Evolutionary conservation across 2,113 vertebrate species (phyloP).

Genomic region (Pseudopipra pipra): DNA sequence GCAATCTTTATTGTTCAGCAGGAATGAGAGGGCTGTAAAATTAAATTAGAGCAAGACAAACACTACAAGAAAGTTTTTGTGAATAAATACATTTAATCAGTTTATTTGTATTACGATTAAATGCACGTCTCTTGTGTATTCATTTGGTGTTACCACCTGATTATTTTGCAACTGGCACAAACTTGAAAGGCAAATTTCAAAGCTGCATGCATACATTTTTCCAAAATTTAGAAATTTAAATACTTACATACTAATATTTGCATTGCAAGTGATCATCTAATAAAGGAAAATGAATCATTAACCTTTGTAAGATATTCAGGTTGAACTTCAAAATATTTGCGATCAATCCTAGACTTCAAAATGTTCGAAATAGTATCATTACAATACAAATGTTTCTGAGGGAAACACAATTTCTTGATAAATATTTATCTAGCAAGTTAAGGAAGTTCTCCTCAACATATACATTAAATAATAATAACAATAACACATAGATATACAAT

Average conservation of each 20-base stretch:
- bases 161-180: not conserved
- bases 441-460: not conserved
- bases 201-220: not conserved
- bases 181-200: constrained; percentile 22
- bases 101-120: constrained; percentile 33
- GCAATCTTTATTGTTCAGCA: not conserved
- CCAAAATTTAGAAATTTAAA: not conserved
- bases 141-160: not conserved
- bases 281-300: constrained; percentile 14
- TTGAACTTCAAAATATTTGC: constrained; percentile 19
- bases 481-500: not conserved
- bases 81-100: not conserved
- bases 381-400: not conserved
- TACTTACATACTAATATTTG: not conserved
- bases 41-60: constrained; percentile 26
- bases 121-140: not conserved
- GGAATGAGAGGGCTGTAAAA: not conserved
- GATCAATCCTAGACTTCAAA: not conserved
- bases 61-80: not conserved
- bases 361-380: not conserved
- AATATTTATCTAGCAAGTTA: not conserved
- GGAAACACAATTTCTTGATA: not conserved
- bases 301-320: not conserved
- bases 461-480: not conserved
- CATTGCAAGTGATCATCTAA: not conserved